Base-by-base conservation (phyloP, 2,113 vertebrate species). In the Donacobius atricapilla region DNA sequence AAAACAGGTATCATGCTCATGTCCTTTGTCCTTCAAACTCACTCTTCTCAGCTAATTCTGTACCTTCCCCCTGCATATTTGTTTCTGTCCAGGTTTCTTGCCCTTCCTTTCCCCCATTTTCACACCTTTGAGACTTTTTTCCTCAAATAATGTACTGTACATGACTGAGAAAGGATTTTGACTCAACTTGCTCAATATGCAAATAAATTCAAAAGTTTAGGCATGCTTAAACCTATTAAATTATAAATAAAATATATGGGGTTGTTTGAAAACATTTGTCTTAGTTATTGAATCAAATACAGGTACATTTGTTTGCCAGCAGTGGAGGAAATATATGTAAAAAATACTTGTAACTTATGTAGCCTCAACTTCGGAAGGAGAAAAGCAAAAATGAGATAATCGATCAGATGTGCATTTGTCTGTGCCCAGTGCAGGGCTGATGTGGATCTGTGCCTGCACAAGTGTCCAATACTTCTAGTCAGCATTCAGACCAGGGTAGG, bases 121-220 rank as follows among this genome's bases (percentile, higher is more conserved):
- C 28, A 56, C 9, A 44, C 8, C 7, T 40, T 33, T 60, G 27
- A 69, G 48, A 17, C 15, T 25, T 63, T 3, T 50, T 83, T 48
- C 53, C 3, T 56, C 10, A 48, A 33, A 56, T 21, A 0, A 14
- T 1, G 0, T 50, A 35, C 16, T 40, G 4, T 10, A 25, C 0
- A 1, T 28, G 23, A 66, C 6, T 76, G 24, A 51, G n/a, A 77
- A 68, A 50, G 12, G 6, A 11, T 61, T 68, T 13, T 68, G 63
- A n/a, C 31, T 83, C 33, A 40, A 11, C 7, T 73, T 90, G 10
- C 8, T 70, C 4, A 66, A 40, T 39, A 51, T 44, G 21, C 9
- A 64, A 90, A 70, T 76, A n/a, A 72, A 53, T 61, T 17, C 33
- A 35, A 40, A 93, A 61, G 8, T 22, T 42, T n/a, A 66, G 72